Evolutionary conservation across 1,140 invertebrate genomes (phyloP), one percentile per base, ranked within the genome.

Genomic region (Panulirus ornatus): DNA sequence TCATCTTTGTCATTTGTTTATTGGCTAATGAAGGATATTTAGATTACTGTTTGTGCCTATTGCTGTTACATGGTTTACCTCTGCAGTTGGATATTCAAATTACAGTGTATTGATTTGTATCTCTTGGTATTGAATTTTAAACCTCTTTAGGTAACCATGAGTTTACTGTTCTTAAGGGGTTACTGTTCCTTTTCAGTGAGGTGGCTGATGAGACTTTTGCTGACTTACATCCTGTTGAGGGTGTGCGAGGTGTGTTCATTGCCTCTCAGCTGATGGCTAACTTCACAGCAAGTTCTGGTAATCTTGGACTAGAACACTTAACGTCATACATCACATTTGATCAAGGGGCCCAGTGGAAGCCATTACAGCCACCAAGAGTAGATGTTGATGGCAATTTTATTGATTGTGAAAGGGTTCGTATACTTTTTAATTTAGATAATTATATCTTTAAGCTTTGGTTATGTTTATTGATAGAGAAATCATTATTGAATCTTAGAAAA

Each of bases 161-260:
- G n/a, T n/a, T n/a, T n/a, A n/a, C n/a, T n/a, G n/a, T n/a, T n/a
- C n/a, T n/a, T n/a, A n/a, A n/a, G n/a, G n/a, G n/a, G n/a, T n/a
- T n/a, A 27, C 40, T 30, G 9, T 47, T 44, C 36, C 27, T 38
- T 58, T 63, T 22, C 91, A 92, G 91, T 83, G 84, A 85, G 84
- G 96, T 97, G 14, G 95, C 96, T 1, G 96, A 97, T 81, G 96
- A 97, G 91, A 93, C 96, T 14, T 98, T 98, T 94, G 97, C 97
- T n/a, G 98, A 98, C 93, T 93, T 99, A 0, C 97, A 98, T 93
- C 97, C 97, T 93, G 96, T 99, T 0, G 96, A 97, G 93, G 97
- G 97, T 11, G 93, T 99, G 19, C 95, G 96, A 38, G 98, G 98
- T 5, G 97, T 98, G 83, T 98, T 98, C 93, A 98, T 98, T 91